These are phyloP conservation scores for Oppia nitens DNA, from an alignment of 1,140 invertebrate genomes.

Conservation along the genomic window DNA sequence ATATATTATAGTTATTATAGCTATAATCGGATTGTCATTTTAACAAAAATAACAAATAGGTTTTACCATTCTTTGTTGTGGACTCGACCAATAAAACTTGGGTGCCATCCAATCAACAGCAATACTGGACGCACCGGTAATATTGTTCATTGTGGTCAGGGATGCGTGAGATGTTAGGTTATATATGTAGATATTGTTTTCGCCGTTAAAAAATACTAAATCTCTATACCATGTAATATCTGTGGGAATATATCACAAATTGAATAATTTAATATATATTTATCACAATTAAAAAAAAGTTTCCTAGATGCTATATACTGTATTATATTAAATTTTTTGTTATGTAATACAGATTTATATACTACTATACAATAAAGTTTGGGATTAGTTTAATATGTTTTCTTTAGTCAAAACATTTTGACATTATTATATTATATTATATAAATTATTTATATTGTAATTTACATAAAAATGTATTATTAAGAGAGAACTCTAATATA, in stretches of 20 bases:
- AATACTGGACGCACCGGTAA: conserved; percentile 52
- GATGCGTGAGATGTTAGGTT: conserved; percentile 40
- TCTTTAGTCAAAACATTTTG: too few species aligned
- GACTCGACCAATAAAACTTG: conserved; percentile 75
- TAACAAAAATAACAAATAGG: not conserved
- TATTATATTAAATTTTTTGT: too few species aligned
- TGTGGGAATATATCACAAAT: not conserved
- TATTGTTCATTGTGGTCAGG: conserved; percentile 38
- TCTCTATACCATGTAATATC: conserved; percentile 51
- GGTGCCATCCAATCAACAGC: conserved; percentile 74
- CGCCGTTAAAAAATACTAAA: conserved; percentile 50
- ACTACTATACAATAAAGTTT: too few species aligned
- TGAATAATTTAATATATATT: too few species aligned
- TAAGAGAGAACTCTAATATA: too few species aligned
- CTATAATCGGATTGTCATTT: not conserved
- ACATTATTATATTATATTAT: too few species aligned
- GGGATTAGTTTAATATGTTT: too few species aligned
- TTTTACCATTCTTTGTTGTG: conserved; percentile 44
- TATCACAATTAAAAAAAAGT: too few species aligned
- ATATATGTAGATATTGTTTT: conserved; percentile 47
- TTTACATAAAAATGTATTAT: too few species aligned
- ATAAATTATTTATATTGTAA: too few species aligned
- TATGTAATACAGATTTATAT: too few species aligned
- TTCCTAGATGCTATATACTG: too few species aligned
- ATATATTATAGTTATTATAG: conserved; percentile 5